Evolutionary conservation across 2,888 invertebrate species (phyloP).

Genomic region (Papilio demoleus): DNA sequence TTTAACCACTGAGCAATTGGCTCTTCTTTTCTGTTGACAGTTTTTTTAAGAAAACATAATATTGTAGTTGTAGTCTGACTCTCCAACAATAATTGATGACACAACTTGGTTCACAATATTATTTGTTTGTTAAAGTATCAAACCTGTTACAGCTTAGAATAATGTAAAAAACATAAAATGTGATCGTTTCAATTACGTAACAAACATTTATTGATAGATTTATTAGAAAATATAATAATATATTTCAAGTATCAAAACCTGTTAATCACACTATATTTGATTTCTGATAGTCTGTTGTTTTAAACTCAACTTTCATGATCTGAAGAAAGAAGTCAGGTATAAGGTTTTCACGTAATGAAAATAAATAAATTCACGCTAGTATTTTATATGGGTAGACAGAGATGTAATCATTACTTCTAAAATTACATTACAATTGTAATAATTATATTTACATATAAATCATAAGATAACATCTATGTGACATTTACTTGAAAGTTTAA

Average conservation of each 20-base stretch:
- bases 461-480: not conserved
- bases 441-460: not conserved
- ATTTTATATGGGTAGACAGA: not conserved
- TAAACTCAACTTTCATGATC: not conserved
- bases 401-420: not conserved
- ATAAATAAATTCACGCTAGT: not conserved
- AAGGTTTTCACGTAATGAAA: not conserved
- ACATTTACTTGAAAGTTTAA: not conserved
- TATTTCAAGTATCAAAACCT: slow-evolving; percentile 8
- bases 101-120: not conserved
- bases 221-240: slow-evolving; percentile 1
- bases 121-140: slow-evolving; percentile 11
- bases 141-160: slow-evolving; percentile 9
- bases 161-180: slow-evolving; percentile 12
- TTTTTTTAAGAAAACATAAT: not conserved
- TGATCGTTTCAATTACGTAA: slow-evolving; percentile 11
- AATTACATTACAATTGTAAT: not conserved
- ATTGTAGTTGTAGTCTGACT: not conserved
- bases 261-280: slow-evolving; percentile 2
- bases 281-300: not conserved
- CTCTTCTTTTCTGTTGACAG: not conserved
- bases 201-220: slow-evolving; percentile 4
- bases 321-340: not conserved
- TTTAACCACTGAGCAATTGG: not conserved
- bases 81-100: not conserved